Conservation (phyloP, 2,888 invertebrate genomes). For the Papilio gigon region DNA sequence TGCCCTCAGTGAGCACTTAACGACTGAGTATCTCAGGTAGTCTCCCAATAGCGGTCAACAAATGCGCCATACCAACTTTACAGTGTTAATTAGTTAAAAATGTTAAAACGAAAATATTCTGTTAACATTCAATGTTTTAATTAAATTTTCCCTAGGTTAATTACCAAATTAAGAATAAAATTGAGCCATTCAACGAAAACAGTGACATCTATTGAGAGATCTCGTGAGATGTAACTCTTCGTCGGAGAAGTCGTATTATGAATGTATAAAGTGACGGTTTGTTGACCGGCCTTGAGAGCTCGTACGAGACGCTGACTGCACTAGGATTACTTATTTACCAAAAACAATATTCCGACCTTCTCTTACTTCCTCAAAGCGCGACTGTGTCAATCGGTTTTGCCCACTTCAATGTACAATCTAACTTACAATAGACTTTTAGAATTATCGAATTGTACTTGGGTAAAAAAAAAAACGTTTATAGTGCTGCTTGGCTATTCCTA, state of each 20-base stretch:
- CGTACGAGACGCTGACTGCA: background rate
- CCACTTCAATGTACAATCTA: slow-evolving; percentile 58
- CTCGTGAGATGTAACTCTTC: too few relatives aligned
- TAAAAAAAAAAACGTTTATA: slow-evolving; percentile 54
- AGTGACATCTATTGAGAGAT: too few relatives aligned
- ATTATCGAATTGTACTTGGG: slow-evolving; percentile 75
- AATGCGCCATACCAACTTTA: background rate
- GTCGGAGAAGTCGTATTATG: too few relatives aligned
- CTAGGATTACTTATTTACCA: background rate
- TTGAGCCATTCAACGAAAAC: too few relatives aligned
- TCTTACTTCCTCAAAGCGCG: background rate
- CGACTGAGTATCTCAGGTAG: background rate
- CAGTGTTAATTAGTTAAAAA: background rate
- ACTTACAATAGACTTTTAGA: slow-evolving; percentile 68
- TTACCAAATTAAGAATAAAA: background rate
- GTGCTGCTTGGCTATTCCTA: slow-evolving; percentile 46
- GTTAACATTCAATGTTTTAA: background rate
- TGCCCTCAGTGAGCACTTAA: background rate
- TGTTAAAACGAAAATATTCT: background rate
- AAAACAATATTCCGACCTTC: slow-evolving; percentile 26
- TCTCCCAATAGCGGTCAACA: background rate
- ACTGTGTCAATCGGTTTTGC: slow-evolving; percentile 39
- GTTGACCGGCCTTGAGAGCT: slow-evolving; percentile 1
- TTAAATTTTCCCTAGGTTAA: background rate
- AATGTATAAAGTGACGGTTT: background rate